Evolutionary conservation across 2,888 invertebrate genomes (phyloP), one percentile per base, ranked within the genome.

Genomic region (Drosophila prolongata): DNA sequence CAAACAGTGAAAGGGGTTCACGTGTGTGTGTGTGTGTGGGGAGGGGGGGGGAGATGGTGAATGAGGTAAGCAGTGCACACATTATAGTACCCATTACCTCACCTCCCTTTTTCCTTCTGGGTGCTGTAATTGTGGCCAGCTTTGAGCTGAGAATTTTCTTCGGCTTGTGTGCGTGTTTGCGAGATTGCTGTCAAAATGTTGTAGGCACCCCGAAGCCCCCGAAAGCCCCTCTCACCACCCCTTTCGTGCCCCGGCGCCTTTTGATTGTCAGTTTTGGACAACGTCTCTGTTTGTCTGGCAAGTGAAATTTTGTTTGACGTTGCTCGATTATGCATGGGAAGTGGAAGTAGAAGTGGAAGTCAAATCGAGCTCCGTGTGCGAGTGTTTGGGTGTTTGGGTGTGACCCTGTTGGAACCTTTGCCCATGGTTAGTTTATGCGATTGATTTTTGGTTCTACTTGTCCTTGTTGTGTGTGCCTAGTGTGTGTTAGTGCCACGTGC

Each of bases 281-380:
- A 71, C 70, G 70, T 62, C 62, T 72, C 70, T 70, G 70, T 72
- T 70, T 70, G 62, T 62, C 57, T 55, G 70, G 60, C 56, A 69
- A 64, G 64, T 71, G 59, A 71, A 73, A 73, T 65, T 68, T 71
- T 65, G 72, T 71, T 73, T 71, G 72, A 58, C 72, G 64, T 64
- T 44, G 72, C 58, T 71, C 65, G 57, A 66, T 66, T 66, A 66
- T 67, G 66, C 55, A 56, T 56, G 67, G 52, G 14, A 44, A 44
- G n/a, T 44, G 58, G 27, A 58, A 30, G 27, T 57, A 16, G 35
- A 35, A 11, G 16, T 10, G 42, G 44, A 24, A 42, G 47, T 55
- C 30, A 8, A 30, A 30, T 30, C 30, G 57, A 57, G 44, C 52
- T 57, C 24, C 43, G 50, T 46, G 38, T 52, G 27, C 27, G 16